Base-by-base conservation (phyloP, 2,113 vertebrate genomes). In the Chitala chitala region DNA sequence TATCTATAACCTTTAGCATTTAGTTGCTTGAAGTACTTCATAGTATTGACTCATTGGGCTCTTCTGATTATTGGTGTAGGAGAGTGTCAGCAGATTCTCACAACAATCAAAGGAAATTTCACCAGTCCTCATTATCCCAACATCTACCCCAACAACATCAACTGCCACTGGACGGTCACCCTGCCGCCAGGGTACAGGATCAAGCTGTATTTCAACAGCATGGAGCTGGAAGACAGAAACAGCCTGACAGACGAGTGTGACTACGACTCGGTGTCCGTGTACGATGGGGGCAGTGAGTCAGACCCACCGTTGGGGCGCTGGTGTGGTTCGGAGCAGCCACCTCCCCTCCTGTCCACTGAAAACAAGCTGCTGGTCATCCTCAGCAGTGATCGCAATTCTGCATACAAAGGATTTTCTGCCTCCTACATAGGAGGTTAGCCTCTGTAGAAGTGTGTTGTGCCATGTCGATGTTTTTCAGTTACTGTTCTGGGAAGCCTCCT, bases 121-220 rank as follows among this genome's bases (percentile, higher is more conserved):
- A 96, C 91, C 81, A 99, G 97, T 78, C 97, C 97, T 0, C 89
- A 87, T 44, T 98, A 94, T 77, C 96, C 97, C 66, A 83, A 56
- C 79, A 92, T 93, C 88, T 98, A 98, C 84, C 97, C 97, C 76
- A 99, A 99, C 88, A 96, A 98, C 82, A 93, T 99, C 82, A 94
- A 92, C 69, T 99, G 97, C 84, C 97, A 96, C 78, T 96, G 95
- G 95, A 92, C 86, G 76, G 85, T 96, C 77, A 86, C 80, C 31
- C 82, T 94, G 4, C 87, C 90, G 0, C 78, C 29, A 0, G 92
- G 93, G 20, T 98, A 96, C 82, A 89, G 91, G 17, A 54, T 98
- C 84, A 97, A 93, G 76, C 81, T 98, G 50, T 94, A 90, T 79
- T 94, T 98, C 84, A 89, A 91, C 5, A 78, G 93, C 73, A 83